Evolutionary conservation across 2,113 vertebrate genomes (phyloP).

Genomic region (Geothlypis trichas): DNA sequence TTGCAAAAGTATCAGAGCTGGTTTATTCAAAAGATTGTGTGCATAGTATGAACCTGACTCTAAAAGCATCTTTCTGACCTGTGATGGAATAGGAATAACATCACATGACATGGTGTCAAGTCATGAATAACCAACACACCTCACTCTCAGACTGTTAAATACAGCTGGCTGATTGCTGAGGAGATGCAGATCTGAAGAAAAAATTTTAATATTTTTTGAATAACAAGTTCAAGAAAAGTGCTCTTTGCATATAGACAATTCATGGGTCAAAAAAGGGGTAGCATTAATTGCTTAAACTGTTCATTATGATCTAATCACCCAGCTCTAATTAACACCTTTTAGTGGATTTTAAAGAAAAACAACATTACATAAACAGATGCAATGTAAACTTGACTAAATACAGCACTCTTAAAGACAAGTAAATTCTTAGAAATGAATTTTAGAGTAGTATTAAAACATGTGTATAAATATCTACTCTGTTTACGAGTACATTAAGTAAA

Average conservation of each 20-base stretch:
- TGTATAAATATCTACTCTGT: background rate
- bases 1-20: background rate
- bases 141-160: background rate
- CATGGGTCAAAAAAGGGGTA: constrained; percentile 28
- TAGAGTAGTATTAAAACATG: background rate
- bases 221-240: constrained; percentile 24
- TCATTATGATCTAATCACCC: constrained; percentile 47
- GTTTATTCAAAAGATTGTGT: background rate
- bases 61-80: background rate
- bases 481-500: background rate
- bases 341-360: constrained; percentile 42
- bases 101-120: background rate
- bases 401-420: background rate
- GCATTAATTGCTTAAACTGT: constrained; percentile 43
- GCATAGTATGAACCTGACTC: background rate
- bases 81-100: background rate
- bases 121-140: background rate
- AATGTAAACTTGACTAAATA: constrained; percentile 9
- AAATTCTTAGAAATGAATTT: background rate
- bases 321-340: constrained; percentile 59
- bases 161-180: background rate
- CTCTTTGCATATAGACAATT: constrained; percentile 33
- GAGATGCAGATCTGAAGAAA: background rate
- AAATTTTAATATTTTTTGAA: background rate
- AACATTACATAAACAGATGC: constrained; percentile 14